Conservation (phyloP, 2,797 vertebrate genomes). For the Leucoraja ocellata region DNA sequence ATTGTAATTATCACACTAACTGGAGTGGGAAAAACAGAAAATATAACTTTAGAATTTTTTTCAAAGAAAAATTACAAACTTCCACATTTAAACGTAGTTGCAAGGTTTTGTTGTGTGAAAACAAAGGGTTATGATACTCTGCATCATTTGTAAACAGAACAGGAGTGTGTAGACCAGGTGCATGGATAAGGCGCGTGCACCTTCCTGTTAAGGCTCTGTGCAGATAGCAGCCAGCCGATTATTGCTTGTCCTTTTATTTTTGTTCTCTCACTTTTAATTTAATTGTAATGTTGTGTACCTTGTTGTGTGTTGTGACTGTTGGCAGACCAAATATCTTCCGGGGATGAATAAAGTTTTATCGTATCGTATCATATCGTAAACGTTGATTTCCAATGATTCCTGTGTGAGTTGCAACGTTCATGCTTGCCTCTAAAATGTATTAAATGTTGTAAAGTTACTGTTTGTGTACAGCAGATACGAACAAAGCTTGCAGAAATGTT, state of each 20-base stretch:
- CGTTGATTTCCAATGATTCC: background rate
- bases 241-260: too few relatives aligned
- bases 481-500: background rate
- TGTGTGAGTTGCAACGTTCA: background rate
- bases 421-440: too few relatives aligned
- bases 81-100: background rate
- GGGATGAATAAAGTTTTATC: too few relatives aligned
- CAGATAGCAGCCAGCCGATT: too few relatives aligned
- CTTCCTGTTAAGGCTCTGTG: too few relatives aligned
- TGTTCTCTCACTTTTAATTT: too few relatives aligned
- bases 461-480: background rate
- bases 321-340: too few relatives aligned
- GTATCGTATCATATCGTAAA: background rate
- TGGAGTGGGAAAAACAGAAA: too few relatives aligned
- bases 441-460: background rate
- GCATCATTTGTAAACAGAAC: background rate
- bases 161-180: background rate
- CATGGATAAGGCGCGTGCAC: too few relatives aligned
- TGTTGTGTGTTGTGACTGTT: too few relatives aligned
- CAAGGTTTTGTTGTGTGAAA: background rate
- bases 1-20: background rate
- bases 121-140: background rate
- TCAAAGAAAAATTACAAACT: background rate
- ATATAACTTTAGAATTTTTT: background rate
- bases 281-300: too few relatives aligned